These are phyloP conservation scores for Drosophila mimetica DNA, from an alignment of 2,888 invertebrate species.

Conservation along the genomic window DNA sequence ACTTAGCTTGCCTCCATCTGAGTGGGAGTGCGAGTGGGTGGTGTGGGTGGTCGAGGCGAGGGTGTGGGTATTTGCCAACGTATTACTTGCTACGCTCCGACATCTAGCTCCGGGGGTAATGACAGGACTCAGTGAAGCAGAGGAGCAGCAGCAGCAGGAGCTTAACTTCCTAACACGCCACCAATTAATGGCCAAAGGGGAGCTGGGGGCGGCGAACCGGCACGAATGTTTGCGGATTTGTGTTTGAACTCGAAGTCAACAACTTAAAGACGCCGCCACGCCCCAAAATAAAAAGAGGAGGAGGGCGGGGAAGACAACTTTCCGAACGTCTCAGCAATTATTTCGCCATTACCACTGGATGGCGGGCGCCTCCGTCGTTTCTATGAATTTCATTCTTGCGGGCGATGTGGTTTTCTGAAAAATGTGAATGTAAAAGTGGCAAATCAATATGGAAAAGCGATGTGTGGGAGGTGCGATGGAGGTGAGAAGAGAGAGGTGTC, in stretches of 20 bases:
- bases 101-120: slow-evolving; percentile 47
- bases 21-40: slow-evolving; percentile 9
- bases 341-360: slow-evolving; percentile 44
- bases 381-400: slow-evolving; percentile 11
- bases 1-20: slow-evolving; percentile 47
- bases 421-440: slow-evolving; percentile 39
- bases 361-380: slow-evolving; percentile 14
- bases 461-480: neutral
- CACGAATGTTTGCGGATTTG: slow-evolving; percentile 53
- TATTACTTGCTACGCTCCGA: slow-evolving; percentile 50
- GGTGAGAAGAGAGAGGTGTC: slow-evolving; percentile 47
- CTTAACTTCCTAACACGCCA: slow-evolving; percentile 58
- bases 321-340: slow-evolving; percentile 44
- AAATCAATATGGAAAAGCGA: slow-evolving; percentile 49
- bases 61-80: slow-evolving; percentile 46
- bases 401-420: slow-evolving; percentile 12
- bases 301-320: slow-evolving; percentile 1
- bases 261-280: slow-evolving; percentile 47
- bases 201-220: slow-evolving; percentile 9
- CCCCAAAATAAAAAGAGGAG: slow-evolving; percentile 5
- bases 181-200: slow-evolving; percentile 48
- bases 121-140: slow-evolving; percentile 42
- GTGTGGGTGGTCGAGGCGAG: slow-evolving; percentile 1
- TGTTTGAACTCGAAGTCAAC: slow-evolving; percentile 52
- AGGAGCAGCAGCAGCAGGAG: slow-evolving; percentile 41